These are phyloP conservation scores for Chrysomela aeneicollis DNA, from an alignment of 2,888 invertebrate genomes.

Conservation along the genomic window DNA sequence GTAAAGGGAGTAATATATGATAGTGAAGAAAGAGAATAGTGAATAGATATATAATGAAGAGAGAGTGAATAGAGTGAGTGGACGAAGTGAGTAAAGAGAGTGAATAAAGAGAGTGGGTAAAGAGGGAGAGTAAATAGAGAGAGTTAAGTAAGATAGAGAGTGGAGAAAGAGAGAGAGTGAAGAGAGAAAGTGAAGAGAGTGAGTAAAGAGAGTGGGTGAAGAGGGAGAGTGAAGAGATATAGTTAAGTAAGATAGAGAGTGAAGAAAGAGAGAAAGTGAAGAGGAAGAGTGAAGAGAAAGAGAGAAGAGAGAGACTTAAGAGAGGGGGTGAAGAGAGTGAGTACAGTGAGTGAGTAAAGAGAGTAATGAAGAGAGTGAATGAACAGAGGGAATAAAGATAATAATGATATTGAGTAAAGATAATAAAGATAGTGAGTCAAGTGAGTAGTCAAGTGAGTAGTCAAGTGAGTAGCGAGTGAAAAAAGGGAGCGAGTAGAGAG, in stretches of 20 bases:
- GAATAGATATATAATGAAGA: neutral
- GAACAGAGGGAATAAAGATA: neutral
- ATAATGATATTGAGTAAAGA: no score
- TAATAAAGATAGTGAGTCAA: no score
- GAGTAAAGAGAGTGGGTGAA: neutral
- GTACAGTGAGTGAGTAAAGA: constrained; percentile 1
- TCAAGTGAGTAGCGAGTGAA: no score
- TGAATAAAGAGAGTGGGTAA: neutral
- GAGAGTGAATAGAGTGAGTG: neutral
- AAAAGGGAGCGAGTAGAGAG: no score
- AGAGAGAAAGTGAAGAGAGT: neutral
- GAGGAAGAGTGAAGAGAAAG: neutral
- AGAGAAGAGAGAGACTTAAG: neutral
- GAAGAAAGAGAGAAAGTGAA: neutral
- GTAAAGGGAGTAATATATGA: no score
- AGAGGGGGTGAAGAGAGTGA: neutral
- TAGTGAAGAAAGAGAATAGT: constrained; percentile 6
- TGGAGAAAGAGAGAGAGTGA: neutral
- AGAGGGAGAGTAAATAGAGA: neutral
- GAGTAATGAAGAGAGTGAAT: neutral
- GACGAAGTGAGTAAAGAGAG: neutral
- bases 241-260: neutral
- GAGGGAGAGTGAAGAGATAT: neutral
- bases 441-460: no score
- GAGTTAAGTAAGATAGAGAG: neutral